Evolutionary conservation across 2,113 vertebrate genomes (phyloP), one percentile per base, ranked within the genome.

Genomic region (Cebidichthys violaceus): DNA sequence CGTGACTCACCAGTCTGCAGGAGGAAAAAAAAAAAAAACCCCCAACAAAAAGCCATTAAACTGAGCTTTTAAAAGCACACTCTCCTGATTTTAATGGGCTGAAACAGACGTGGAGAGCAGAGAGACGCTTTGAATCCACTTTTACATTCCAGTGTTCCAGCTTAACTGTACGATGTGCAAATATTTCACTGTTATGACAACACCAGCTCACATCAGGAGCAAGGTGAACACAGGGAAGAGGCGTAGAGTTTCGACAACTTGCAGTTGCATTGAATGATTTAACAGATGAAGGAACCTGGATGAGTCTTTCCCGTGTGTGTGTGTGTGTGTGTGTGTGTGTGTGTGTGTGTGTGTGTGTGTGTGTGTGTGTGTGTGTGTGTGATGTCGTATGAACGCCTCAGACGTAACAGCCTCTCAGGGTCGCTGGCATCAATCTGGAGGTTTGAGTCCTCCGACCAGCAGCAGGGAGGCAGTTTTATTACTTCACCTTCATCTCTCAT

Each of bases 1-100:
- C 0, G 18, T 84, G 83, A 88, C 45, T 86, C 85, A 88, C 54
- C 39, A 3, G 37, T 77, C 77, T 86, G 57, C 68, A 52, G 55
- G 10, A 55, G 4, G 3, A 13, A 27, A 29, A 29, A 57, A 54
- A 54, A n/a, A n/a, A n/a, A n/a, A n/a, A n/a, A n/a, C n/a, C n/a
- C n/a, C n/a, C 10, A 50, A 50, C 6, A 6, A 20, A 50, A 17
- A 29, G 45, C 20, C 54, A 55, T 52, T 29, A 18, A 75, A 70
- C 14, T 10, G 29, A 76, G 66, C 13, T 7, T 80, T 82, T 82
- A 71, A 31, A 52, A 22, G 77, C 71, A 54, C 27, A 24, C 41
- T 41, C 17, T 64, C 33, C 41, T 14, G 6, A 1, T 81, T 80
- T 87, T 85, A 88, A 76, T 72, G 70, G 61, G 22, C 55, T n/a